These are phyloP conservation scores for Porites lutea DNA, from an alignment of 64 coral and sea anemone genomes.

Conservation along the genomic window DNA sequence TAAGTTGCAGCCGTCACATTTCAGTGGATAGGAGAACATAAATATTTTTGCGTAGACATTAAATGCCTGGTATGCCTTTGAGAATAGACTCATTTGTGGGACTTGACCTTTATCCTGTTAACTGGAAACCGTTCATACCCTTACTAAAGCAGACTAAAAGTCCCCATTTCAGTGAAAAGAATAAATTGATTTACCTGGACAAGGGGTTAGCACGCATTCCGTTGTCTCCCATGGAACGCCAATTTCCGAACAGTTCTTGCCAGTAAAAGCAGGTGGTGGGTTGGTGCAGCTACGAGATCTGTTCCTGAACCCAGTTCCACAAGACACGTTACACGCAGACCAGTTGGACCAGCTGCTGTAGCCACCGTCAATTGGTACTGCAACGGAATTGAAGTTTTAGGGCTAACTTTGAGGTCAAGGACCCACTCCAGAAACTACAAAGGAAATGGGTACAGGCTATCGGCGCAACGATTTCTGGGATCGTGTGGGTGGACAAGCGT, in stretches of 20 bases:
- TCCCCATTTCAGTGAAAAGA: too few species aligned
- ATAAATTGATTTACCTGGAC: not conserved
- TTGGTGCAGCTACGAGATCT: not conserved
- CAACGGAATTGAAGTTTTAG: not conserved
- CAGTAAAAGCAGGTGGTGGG: not conserved
- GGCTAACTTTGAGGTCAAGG: too few species aligned
- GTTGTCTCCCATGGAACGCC: not conserved
- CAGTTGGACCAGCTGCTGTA: conserved; percentile 11
- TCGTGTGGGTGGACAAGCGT: too few species aligned
- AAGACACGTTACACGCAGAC: not conserved
- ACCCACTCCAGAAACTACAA: too few species aligned
- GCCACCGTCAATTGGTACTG: not conserved
- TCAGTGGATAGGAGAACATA: not conserved
- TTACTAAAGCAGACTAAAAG: too few species aligned
- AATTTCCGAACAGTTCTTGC: not conserved
- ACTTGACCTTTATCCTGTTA: too few species aligned
- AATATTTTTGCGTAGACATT: too few species aligned
- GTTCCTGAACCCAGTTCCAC: not conserved
- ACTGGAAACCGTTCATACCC: too few species aligned
- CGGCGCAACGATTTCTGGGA: too few species aligned
- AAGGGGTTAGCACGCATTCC: not conserved
- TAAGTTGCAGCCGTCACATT: not conserved
- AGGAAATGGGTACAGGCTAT: too few species aligned
- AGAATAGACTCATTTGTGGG: too few species aligned
- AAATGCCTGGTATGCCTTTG: too few species aligned